Evolutionary conservation across 2,888 invertebrate species (phyloP).

Genomic region (Tethea ocularis): DNA sequence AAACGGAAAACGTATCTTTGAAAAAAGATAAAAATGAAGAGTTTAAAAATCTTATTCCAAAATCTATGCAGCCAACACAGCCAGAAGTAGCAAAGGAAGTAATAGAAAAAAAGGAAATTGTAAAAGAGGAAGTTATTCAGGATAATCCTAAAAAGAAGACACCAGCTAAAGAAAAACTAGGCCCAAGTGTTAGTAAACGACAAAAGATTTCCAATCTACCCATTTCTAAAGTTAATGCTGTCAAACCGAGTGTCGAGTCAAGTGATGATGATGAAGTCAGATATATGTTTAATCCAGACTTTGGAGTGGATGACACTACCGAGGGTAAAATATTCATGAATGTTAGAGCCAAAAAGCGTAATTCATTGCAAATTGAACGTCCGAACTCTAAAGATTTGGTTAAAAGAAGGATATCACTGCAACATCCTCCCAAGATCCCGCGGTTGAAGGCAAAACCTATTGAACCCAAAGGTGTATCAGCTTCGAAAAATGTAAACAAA

Average conservation of each 20-base stretch:
- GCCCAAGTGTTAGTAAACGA: constrained; percentile 52
- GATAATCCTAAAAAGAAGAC: constrained; percentile 59
- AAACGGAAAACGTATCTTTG: constrained; percentile 13
- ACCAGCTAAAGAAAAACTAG: constrained; percentile 44
- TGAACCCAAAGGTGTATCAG: constrained; percentile 40
- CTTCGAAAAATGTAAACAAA: constrained; percentile 42
- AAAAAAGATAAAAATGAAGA: constrained; percentile 20
- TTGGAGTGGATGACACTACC: constrained; percentile 48
- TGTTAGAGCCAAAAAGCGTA: constrained; percentile 67
- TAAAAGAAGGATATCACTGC: constrained; percentile 67
- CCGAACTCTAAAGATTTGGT: constrained; percentile 68
- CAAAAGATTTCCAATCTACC: constrained; percentile 43
- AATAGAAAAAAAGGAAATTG: too few species aligned
- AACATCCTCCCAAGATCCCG: constrained; percentile 69
- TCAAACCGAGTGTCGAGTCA: constrained; percentile 42
- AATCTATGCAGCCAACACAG: constrained; percentile 26
- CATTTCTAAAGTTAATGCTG: constrained; percentile 28
- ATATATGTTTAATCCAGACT: constrained; percentile 76
- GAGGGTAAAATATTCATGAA: constrained; percentile 67
- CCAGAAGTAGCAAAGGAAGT: constrained; percentile 42
- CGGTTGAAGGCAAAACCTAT: constrained; percentile 61
- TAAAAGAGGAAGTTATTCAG: constrained; percentile 33
- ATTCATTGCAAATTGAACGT: constrained; percentile 71
- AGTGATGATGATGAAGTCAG: constrained; percentile 74
- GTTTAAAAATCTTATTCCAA: constrained; percentile 11